These are phyloP conservation scores for Orthosia gracilis DNA, from an alignment of 2,888 invertebrate genomes.

Conservation along the genomic window DNA sequence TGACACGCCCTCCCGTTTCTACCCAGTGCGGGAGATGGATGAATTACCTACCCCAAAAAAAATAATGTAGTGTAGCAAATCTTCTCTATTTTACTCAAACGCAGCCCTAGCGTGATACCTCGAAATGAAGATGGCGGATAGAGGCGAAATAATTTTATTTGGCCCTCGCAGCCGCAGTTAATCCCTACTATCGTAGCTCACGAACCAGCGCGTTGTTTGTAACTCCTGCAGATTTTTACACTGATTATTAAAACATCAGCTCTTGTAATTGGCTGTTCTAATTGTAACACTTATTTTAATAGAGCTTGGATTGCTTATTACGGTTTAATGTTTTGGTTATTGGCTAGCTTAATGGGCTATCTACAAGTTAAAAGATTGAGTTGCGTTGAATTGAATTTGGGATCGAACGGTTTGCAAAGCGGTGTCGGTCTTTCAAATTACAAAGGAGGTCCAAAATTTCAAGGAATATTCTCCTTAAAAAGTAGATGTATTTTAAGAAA, in stretches of 20 bases:
- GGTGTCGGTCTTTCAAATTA: background rate
- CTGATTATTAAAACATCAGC: constrained; percentile 67
- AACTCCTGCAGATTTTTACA: constrained; percentile 64
- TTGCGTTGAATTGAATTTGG: too few species aligned
- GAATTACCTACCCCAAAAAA: too few species aligned
- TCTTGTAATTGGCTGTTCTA: constrained; percentile 63
- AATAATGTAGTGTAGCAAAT: background rate
- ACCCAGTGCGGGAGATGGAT: too few species aligned
- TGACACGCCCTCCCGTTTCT: too few species aligned
- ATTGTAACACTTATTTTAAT: constrained; percentile 64
- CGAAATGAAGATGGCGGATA: constrained; percentile 78
- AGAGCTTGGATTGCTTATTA: constrained; percentile 45
- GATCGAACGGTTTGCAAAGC: too few species aligned
- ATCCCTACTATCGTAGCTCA: constrained; percentile 68
- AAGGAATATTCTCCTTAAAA: too few species aligned
- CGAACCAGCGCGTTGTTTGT: constrained; percentile 67
- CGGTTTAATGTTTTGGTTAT: constrained; percentile 27
- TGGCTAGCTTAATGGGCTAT: constrained; percentile 6
- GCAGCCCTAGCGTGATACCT: constrained; percentile 70
- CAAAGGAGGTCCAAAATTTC: too few species aligned
- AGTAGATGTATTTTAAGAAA: too few species aligned
- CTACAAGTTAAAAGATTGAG: background rate
- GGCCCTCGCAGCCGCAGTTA: constrained; percentile 73
- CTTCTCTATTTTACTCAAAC: background rate
- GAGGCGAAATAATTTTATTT: constrained; percentile 83